Conservation (phyloP, 2,113 vertebrate species). For the Platysteira castanea region DNA sequence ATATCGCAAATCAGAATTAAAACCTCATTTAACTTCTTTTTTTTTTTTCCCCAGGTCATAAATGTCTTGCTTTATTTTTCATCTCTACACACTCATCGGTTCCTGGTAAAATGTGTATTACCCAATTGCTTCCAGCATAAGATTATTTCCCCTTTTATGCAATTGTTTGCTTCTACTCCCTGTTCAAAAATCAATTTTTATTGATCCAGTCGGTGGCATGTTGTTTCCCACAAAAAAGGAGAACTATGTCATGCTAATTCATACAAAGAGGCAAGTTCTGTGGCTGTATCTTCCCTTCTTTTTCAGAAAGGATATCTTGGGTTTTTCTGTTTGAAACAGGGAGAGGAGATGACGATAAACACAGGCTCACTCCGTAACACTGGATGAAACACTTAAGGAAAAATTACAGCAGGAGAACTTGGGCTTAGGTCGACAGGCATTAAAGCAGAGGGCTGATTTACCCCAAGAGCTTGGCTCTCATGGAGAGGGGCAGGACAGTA, state of each 20-base stretch:
- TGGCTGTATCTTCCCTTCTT: not conserved
- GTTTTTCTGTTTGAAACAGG: not conserved
- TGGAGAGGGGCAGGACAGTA: not conserved
- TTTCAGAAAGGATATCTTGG: not conserved
- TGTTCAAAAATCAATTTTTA: slow-evolving; percentile 59
- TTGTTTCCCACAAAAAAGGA: slow-evolving; percentile 27
- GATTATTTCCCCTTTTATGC: slow-evolving; percentile 33
- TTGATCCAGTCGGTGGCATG: slow-evolving; percentile 15
- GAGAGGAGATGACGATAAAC: not conserved
- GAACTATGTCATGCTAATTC: not conserved
- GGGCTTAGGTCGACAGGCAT: accelerated
- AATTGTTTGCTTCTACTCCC: slow-evolving; percentile 48
- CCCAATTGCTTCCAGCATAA: slow-evolving; percentile 33
- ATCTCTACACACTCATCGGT: not conserved
- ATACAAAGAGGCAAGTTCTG: not conserved
- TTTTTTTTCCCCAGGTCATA: not conserved
- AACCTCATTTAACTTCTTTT: not conserved
- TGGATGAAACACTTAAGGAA: not conserved
- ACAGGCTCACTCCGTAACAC: not conserved
- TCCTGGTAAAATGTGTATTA: slow-evolving; percentile 40
- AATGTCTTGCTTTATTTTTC: not conserved
- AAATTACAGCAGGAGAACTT: not conserved
- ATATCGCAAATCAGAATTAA: slow-evolving; percentile 17
- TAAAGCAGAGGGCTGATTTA: not conserved
- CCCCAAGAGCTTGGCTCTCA: not conserved